Percentiles rank a stretch among this genome's conserved stretches.
Conservation (phyloP, 2,797 vertebrate species). For the Manis crassicaudata region DNA sequence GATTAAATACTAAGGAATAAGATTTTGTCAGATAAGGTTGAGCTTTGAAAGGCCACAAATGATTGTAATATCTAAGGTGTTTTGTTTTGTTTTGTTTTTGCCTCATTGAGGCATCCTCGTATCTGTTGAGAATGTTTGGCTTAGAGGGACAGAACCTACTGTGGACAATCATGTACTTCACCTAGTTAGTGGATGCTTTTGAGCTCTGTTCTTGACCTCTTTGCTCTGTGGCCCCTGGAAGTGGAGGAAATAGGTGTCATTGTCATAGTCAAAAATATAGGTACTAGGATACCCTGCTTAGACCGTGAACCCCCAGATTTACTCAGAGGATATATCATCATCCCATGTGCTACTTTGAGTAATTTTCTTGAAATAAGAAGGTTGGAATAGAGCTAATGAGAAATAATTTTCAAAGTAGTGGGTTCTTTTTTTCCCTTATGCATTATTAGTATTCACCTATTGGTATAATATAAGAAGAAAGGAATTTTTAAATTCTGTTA, state of each 20-base stretch:
- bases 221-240: neutral
- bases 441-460: conserved; percentile 27
- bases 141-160: neutral
- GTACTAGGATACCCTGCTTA: neutral
- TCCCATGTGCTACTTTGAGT: neutral
- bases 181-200: neutral
- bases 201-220: neutral
- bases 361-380: conserved; percentile 30
- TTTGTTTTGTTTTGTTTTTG: neutral
- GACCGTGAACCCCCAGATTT: neutral
- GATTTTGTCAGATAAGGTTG: conserved; percentile 32
- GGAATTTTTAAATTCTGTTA: conserved; percentile 25
- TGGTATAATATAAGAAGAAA: conserved; percentile 29
- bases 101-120: neutral
- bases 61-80: neutral
- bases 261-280: neutral
- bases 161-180: neutral
- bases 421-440: neutral
- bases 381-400: conserved; percentile 17
- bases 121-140: neutral
- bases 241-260: neutral
- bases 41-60: conserved; percentile 4
- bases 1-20: conserved; percentile 32
- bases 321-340: neutral
- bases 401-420: conserved; percentile 49